Evolutionary conservation across 2,888 invertebrate genomes (phyloP), one percentile per base, ranked within the genome.

Genomic region (Tupiocoris notatus): DNA sequence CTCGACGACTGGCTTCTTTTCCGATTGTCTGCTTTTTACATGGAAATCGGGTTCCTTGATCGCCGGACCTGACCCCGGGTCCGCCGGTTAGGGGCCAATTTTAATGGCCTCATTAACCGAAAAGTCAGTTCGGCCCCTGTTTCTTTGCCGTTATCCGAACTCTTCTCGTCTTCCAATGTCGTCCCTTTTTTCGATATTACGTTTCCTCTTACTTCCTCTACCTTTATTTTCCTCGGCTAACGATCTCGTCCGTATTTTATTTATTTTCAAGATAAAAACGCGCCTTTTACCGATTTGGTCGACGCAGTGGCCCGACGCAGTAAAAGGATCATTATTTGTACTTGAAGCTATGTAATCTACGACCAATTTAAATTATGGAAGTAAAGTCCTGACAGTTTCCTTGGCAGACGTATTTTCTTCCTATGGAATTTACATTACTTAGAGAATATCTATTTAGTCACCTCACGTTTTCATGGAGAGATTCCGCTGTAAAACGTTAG

Each of bases 51-150:
- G 39, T 56, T 20, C 70, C 59, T 70, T 58, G 61, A 2, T 57
- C 18, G 56, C 18, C 70, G 57, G 70, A 70, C 70, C 70, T 39
- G 39, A 39, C 39, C 39, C 39, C 39, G 39, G 39, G 39, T 39
- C 61, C 61, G 12, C 16, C 70, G 25, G 70, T 59, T 70, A 59
- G 59, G 70, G 70, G 59, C 70, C 70, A 70, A 70, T 70, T 70
- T 70, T 70, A 70, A 70, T 59, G 70, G 70, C 21, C 70, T 70
- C 70, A 70, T 70, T 70, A 70, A 70, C 58, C 70, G 23, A 70
- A 70, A 70, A 70, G 61, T 70, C 70, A 24, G 17, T 23, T 23
- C 61, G 59, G 39, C 39, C 67, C 57, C 56, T 22, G 39, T 65
- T 39, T 56, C 17, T 65, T 39, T 56, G 67, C 67, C 57, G 67